A percentile compares a stretch with the other conserved stretches of the same genome.
These are phyloP conservation scores for Chascanopsetta lugubris DNA, from an alignment of 2,113 vertebrate species.

Conservation along the genomic window DNA sequence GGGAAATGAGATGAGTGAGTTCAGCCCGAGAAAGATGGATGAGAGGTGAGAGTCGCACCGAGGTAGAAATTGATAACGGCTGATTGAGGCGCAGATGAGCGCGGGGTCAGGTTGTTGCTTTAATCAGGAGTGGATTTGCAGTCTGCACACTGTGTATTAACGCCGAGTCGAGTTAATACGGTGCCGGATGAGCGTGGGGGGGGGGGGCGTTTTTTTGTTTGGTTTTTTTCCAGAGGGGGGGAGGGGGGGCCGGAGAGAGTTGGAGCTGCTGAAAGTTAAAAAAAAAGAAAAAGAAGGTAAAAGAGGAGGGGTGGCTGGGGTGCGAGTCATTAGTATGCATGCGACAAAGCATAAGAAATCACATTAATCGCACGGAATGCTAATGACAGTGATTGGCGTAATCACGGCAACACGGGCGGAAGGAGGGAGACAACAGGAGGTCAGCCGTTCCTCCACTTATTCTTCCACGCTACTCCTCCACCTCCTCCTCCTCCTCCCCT, in stretches of 20 bases:
- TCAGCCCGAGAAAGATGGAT: constrained; percentile 32
- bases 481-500: constrained; percentile 36
- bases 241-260: too few relatives aligned
- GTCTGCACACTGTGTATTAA: constrained; percentile 38
- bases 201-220: too few relatives aligned
- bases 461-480: constrained; percentile 49
- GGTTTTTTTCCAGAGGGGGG: constrained; percentile 9
- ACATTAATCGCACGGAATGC: constrained; percentile 66
- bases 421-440: constrained; percentile 67
- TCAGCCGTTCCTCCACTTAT: constrained; percentile 56
- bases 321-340: constrained; percentile 69
- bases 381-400: constrained; percentile 77
- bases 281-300: too few relatives aligned
- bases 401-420: constrained; percentile 66
- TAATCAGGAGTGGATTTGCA: constrained; percentile 68
- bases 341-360: constrained; percentile 68
- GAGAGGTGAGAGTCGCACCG: constrained; percentile 42
- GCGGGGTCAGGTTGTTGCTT: constrained; percentile 61
- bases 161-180: constrained; percentile 53
- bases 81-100: constrained; percentile 60
- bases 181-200: constrained; percentile 26
- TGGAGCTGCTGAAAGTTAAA: constrained; percentile 3
- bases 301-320: constrained; percentile 27
- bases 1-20: constrained; percentile 13
- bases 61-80: constrained; percentile 56